Evolutionary conservation across 2,888 invertebrate species (phyloP), one percentile per base, ranked within the genome.

Genomic region (Sarcophaga caerulescens): DNA sequence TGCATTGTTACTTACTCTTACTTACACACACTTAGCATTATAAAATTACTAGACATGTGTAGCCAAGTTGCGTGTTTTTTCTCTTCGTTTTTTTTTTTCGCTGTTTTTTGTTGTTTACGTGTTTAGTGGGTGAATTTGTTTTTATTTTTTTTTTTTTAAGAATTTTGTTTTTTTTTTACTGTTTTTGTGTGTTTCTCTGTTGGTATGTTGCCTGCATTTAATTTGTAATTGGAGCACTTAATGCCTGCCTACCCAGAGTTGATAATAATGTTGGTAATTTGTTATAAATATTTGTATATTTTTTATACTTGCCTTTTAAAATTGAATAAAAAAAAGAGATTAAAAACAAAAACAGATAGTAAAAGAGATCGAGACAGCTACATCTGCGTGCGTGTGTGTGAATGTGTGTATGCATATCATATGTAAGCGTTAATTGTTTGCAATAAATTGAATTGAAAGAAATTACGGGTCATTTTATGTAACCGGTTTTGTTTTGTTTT

Each of bases 81-180:
- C 35, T 35, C 35, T 35, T 35, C 6, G 35, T 8, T 35, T 8
- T 35, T 35, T 35, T 35, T 17, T 4, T 69, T 52, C n/a, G 1
- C n/a, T n/a, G n/a, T n/a, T n/a, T n/a, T n/a, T 25, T 52, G 17
- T 25, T 84, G 4, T 12, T 60, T 23, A 52, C 17, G 17, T 76
- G 82, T 80, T 85, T 77, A 76, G 71, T 85, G 71, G 83, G 81
- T 85, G 85, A 77, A 59, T 63, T 23, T 71, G 25, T 63, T 35
- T 60, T 4, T 23, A 2, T 47, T 77, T 35, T 17, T 47, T 47
- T 77, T 35, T 17, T 47, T 8, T 25, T 10, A 62, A 35, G 66
- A 65, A 71, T 14, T 74, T 68, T 19, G n/a, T 6, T 45, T 47
- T n/a, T 45, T 47, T 57, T 1, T 12, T 74, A 4, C 25, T 35